A percentile compares a stretch with the other conserved stretches of the same genome.
Evolutionary conservation across 2,888 invertebrate genomes (phyloP).

Genomic region (Teleogryllus oceanicus): DNA sequence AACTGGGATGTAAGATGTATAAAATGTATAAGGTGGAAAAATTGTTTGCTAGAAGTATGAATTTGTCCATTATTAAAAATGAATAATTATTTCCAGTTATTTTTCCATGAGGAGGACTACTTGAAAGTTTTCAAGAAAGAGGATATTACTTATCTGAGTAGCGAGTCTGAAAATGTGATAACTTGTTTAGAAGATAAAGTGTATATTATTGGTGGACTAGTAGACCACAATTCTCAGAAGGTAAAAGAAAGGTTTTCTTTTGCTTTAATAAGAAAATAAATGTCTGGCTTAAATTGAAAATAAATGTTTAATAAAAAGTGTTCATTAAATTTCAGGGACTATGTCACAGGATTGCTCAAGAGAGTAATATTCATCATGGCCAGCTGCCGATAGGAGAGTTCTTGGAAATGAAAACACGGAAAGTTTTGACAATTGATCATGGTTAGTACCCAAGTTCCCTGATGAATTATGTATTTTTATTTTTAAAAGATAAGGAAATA

Average conservation of each 20-base stretch:
- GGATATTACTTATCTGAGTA: conserved; percentile 83
- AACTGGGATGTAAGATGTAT: conserved; percentile 81
- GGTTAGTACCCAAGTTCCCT: conserved; percentile 53
- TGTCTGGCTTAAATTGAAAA: no score
- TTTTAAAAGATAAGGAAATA: no score
- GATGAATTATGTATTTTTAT: no score
- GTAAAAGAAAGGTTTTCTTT: conserved; percentile 46
- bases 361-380: conserved; percentile 74
- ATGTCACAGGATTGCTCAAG: conserved; percentile 75
- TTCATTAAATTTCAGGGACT: conserved; percentile 59
- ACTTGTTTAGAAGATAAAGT: conserved; percentile 69
- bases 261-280: no score
- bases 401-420: conserved; percentile 85
- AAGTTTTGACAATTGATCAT: conserved; percentile 94
- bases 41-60: neutral
- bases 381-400: conserved; percentile 85
- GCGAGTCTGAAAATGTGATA: conserved; percentile 88
- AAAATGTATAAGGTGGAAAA: neutral
- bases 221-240: conserved; percentile 96
- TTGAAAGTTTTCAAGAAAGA: conserved; percentile 68
- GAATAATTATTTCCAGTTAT: conserved; percentile 53
- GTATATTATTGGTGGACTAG: conserved; percentile 95
- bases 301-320: conserved; percentile 20
- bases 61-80: neutral
- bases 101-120: conserved; percentile 66